These are phyloP conservation scores for Alexandromys oeconomus DNA, from an alignment of 2,797 vertebrate genomes.

Conservation along the genomic window DNA sequence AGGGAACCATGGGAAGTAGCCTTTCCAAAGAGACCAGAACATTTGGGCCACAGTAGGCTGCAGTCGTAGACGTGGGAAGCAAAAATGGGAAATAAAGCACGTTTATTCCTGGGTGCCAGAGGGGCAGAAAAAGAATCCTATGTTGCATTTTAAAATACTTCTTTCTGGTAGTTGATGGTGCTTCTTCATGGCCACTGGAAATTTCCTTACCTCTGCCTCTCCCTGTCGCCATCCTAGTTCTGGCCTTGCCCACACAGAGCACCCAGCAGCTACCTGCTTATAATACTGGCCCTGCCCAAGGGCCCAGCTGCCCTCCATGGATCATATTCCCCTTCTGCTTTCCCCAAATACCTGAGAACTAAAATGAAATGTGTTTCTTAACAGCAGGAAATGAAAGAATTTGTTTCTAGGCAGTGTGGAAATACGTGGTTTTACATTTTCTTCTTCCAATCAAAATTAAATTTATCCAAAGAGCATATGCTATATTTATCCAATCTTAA, in stretches of 20 bases:
- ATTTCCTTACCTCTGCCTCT: not conserved
- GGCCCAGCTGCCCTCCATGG: not conserved
- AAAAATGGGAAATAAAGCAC: not conserved
- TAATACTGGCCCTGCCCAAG: not conserved
- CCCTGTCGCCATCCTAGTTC: not conserved
- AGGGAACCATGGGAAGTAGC: constrained; percentile 24
- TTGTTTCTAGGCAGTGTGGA: constrained; percentile 62
- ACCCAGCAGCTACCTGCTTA: not conserved
- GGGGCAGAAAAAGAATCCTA: not conserved
- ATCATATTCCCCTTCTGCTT: not conserved
- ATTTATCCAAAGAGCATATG: constrained; percentile 78
- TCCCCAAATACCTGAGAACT: constrained; percentile 38
- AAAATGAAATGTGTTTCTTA: constrained; percentile 40
- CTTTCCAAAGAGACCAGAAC: constrained; percentile 35
- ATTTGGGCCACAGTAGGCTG: not conserved
- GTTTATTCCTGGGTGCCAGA: constrained; percentile 14
- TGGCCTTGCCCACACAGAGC: constrained; percentile 17
- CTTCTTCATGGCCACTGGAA: not conserved
- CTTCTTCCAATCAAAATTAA: constrained; percentile 77
- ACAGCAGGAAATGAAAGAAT: constrained; percentile 45
- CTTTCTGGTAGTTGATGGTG: not conserved
- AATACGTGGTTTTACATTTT: constrained; percentile 72
- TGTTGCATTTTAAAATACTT: constrained; percentile 44
- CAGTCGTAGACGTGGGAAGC: not conserved
- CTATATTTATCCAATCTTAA: constrained; percentile 76